Percentiles rank a stretch among this genome's conserved stretches.
These are phyloP conservation scores for Cataglyphis altisquamis DNA, from an alignment of 2,888 invertebrate species.

Conservation along the genomic window DNA sequence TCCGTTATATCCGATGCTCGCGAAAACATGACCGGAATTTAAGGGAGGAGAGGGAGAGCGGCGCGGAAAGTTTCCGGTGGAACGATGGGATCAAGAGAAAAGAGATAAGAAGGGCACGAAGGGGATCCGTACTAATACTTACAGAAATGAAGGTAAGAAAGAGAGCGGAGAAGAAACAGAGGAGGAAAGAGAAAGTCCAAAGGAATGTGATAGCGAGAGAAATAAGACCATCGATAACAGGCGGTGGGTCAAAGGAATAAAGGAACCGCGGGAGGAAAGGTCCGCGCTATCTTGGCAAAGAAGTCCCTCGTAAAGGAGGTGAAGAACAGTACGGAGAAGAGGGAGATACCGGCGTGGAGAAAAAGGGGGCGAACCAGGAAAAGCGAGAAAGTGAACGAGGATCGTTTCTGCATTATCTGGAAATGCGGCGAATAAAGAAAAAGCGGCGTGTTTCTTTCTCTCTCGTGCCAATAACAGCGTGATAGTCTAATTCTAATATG, in stretches of 20 bases:
- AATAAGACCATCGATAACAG: constrained; percentile 49
- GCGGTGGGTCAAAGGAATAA: constrained; percentile 44
- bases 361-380: constrained; percentile 11
- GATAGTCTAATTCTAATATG: constrained; percentile 34
- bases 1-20: neutral
- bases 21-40: constrained; percentile 35
- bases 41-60: neutral
- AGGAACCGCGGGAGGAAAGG: constrained; percentile 51
- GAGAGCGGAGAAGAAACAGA: neutral
- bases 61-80: constrained; percentile 8
- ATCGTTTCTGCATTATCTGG: constrained; percentile 72
- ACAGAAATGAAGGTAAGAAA: neutral
- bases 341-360: neutral
- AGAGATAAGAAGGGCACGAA: constrained; percentile 25
- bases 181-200: constrained; percentile 7
- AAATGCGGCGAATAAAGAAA: constrained; percentile 46
- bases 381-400: constrained; percentile 31
- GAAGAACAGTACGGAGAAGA: neutral
- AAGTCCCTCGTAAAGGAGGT: constrained; percentile 46
- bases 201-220: constrained; percentile 37
- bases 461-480: neutral
- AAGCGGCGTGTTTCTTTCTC: neutral
- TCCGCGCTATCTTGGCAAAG: constrained; percentile 50
- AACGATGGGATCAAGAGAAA: constrained; percentile 10
- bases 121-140: constrained; percentile 41